Evolutionary conservation across 2,888 invertebrate genomes (phyloP), one percentile per base, ranked within the genome.

Genomic region (Patella depressa): DNA sequence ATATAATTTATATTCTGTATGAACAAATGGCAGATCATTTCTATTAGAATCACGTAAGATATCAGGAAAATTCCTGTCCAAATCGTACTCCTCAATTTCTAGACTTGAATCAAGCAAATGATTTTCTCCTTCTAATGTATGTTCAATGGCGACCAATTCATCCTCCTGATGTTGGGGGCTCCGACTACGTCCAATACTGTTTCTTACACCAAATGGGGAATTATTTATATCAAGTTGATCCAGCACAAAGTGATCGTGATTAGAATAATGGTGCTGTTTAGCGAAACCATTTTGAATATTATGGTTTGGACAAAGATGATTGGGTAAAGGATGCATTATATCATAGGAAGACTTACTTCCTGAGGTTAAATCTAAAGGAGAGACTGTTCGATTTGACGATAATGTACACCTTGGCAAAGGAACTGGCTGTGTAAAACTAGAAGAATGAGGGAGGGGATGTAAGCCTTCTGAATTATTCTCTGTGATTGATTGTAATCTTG

Each of bases 21-120:
- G 75, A 53, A 65, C 72, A 2, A 65, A 15, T 14, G 70, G 70
- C n/a, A 54, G 45, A 19, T 73, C 74, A 9, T 2, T 53, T 15
- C 81, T 81, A 71, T 82, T 81, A 3, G 81, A 81, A 73, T 82
- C 84, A 72, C 79, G 83, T 70, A 79, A 81, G 71, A 84, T 78
- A 78, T 86, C 86, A 7, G 87, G 86, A 72, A 88, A 88, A 76
- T 88, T 88, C 91, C 95, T 83, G 76, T 89, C 88, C 55, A 88
- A 80, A 78, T 88, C 88, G 75, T 88, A 89, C 78, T 88, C 88
- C 80, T 88, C 88, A n/a, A 86, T 74, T 53, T 88, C 85, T 45
- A 83, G 80, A 73, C 86, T 84, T 75, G 84, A 83, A 74, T 76
- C 77, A 11, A 77, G 73, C 17, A 77, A 78, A 57, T 78, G 77